Evolutionary conservation across 2,797 vertebrate species (phyloP), one percentile per base, ranked within the genome.

Genomic region (Phoeniculus purpureus): DNA sequence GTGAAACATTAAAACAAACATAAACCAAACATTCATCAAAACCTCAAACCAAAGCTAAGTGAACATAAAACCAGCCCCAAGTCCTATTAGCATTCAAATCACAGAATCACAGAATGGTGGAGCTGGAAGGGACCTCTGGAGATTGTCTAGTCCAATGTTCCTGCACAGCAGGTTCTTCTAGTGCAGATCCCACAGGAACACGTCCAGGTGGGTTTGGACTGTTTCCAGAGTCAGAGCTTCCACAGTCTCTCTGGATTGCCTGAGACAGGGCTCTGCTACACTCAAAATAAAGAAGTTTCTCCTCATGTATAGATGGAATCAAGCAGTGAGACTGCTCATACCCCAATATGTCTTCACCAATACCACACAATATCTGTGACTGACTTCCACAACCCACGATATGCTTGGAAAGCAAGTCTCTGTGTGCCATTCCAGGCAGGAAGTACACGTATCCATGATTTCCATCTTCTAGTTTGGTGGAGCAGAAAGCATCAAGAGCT

Each of bases 401-500:
- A 18, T 16, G 51, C 47, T 15, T 59, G 54, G 56, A 76, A 51
- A 74, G 29, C 43, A 48, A 26, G 26, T 23, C 76, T 51, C 50
- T 48, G 16, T 0, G 0, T 3, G 55, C 19, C 40, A 40, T n/a
- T 77, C 32, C 40, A 88, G 27, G 48, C 47, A 79, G 29, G 5
- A 59, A 65, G 8, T 4, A 26, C 2, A 25, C 12, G 56, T 34
- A 60, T 17, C 52, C 6, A 3, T 0, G 7, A 37, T 26, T 34
- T 43, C 78, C 51, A 15, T 4, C 21, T 43, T 10, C 10, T 2
- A 19, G 15, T 34, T 73, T 20, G 20, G 50, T 32, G 59, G 65
- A 18, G 8, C 31, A 48, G 62, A 22, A 77, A 15, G 19, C 27
- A n/a, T 0, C 32, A 50, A 8, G 1, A 31, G n/a, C 0, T 56